A percentile compares a stretch with the other conserved stretches of the same genome.
phyloP scores from a whole-genome alignment of 2,888 invertebrate species.

The Platycheirus albimanus region DNA sequence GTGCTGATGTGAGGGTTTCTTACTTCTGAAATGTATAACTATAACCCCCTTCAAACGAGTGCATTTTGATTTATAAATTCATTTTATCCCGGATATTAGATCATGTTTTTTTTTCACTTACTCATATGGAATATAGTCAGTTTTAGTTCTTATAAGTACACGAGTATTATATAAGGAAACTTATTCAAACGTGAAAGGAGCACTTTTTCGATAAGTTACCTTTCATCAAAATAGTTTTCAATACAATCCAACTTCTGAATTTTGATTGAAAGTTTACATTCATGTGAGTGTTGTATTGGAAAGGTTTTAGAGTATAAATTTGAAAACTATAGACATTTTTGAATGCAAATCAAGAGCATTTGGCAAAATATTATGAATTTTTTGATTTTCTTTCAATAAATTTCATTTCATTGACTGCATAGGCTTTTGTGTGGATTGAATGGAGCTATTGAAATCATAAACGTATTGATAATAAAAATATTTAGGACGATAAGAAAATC shows the following conservation, averaged over 20 bases:
- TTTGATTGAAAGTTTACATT: constrained; percentile 10
- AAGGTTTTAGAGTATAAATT: not conserved
- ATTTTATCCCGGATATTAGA: constrained; percentile 42
- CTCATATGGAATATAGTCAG: constrained; percentile 20
- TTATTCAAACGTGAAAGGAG: not conserved
- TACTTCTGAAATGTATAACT: not conserved
- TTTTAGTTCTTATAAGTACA: constrained; percentile 13
- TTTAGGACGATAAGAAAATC: not conserved
- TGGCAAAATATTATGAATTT: no score
- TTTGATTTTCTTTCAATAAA: not conserved
- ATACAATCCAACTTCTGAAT: constrained; percentile 22
- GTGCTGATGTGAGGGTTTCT: not conserved
- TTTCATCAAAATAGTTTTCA: constrained; percentile 30
- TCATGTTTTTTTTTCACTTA: constrained; percentile 17
- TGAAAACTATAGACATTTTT: not conserved
- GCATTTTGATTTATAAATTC: constrained; percentile 42
- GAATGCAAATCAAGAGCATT: not conserved
- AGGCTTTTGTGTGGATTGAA: not conserved
- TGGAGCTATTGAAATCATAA: not conserved
- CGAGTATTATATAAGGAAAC: not conserved
- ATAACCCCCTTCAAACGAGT: constrained; percentile 8
- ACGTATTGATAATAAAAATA: not conserved
- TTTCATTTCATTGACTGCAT: not conserved
- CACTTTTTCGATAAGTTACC: constrained; percentile 1
- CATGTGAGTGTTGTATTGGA: not conserved